Percentiles rank a stretch among this genome's conserved stretches.
Conservation (phyloP, 2,797 vertebrate species). For the Crocodylus rhombifer region DNA sequence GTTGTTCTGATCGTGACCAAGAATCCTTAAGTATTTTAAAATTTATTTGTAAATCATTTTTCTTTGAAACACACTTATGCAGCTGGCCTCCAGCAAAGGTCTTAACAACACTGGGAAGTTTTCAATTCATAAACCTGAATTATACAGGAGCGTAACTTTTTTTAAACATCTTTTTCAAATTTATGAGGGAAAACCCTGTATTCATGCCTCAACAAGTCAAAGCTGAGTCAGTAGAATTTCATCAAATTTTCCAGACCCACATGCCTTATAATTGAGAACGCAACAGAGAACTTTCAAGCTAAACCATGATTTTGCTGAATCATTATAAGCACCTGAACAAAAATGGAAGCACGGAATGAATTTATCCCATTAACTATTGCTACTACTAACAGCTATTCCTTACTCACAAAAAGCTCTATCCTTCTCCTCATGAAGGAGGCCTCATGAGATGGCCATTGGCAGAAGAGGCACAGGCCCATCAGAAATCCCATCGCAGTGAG, state of each 20-base stretch:
- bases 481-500: neutral
- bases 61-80: neutral
- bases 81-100: too few relatives aligned
- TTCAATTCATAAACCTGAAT: neutral
- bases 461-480: neutral
- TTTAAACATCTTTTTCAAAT: neutral
- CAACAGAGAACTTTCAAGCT: neutral
- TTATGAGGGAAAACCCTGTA: neutral
- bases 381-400: neutral
- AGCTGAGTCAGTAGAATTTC: neutral
- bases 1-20: neutral
- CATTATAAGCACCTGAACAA: neutral
- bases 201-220: neutral
- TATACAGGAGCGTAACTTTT: neutral
- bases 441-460: fast-evolving
- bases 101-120: neutral
- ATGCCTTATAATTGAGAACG: neutral
- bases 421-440: neutral
- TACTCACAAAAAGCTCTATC: neutral
- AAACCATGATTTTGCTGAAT: neutral
- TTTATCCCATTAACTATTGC: neutral
- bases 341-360: neutral
- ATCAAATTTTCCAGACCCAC: fast-evolving
- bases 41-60: neutral
- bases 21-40: neutral